Evolutionary conservation across 2,888 invertebrate species (phyloP).

Genomic region (Pseudanteris insignis): DNA sequence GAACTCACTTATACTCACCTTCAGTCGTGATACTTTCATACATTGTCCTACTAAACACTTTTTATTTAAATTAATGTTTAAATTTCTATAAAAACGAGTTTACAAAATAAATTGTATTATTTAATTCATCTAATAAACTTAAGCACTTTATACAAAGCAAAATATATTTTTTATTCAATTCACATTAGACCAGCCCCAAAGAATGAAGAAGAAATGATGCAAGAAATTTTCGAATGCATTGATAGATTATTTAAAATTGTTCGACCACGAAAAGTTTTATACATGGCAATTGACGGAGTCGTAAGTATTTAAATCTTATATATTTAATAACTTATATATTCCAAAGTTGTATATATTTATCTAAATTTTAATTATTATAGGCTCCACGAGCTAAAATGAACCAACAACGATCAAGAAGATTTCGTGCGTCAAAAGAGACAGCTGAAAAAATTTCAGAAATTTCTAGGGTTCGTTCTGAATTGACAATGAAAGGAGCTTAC

Average conservation of each 20-base stretch:
- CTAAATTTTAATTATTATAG: conserved; percentile 58
- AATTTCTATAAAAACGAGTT: too few species aligned
- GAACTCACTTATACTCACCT: too few species aligned
- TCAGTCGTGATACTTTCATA: too few species aligned
- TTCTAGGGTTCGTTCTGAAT: conserved; percentile 78
- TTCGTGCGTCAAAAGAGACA: conserved; percentile 95
- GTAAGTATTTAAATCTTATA: conserved; percentile 70
- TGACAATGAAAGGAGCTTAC: conserved; percentile 76
- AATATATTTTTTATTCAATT: conserved; percentile 17
- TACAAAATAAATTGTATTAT: too few species aligned
- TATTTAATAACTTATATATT: background rate
- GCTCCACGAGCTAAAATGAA: conserved; percentile 99
- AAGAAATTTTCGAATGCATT: conserved; percentile 98
- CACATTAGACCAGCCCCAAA: conserved; percentile 89
- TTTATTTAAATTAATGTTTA: too few species aligned
- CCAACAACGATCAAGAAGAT: conserved; percentile 95
- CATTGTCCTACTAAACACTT: too few species aligned
- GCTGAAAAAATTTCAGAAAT: conserved; percentile 89
- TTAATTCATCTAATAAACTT: too few species aligned
- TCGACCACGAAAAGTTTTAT: conserved; percentile 89
- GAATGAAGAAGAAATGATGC: conserved; percentile 99
- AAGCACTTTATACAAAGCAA: too few species aligned
- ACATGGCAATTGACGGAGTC: conserved; percentile 99
- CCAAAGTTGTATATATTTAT: background rate
- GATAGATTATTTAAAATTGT: conserved; percentile 94